Base-by-base conservation (phyloP, 2,888 invertebrate species). In the Scelioninae gen. 1 region DNA sequence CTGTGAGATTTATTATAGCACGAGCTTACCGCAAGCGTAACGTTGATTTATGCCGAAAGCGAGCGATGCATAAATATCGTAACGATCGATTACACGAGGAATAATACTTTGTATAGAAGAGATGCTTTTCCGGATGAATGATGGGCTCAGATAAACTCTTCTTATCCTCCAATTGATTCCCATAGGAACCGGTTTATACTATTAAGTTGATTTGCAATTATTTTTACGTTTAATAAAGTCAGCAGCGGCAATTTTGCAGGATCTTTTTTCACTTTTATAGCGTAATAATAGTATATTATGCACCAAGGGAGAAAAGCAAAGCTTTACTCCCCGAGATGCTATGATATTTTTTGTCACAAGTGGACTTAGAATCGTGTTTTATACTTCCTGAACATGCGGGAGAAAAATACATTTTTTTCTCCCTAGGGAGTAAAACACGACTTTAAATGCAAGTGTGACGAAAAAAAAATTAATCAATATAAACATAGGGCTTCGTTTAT, bases 1-100 rank as follows among this genome's bases (percentile, higher is more conserved):
- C 55, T 45, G 53, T 55, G 72, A 76, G 82, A 83, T 81, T 82
- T 85, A 83, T 85, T 82, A 69, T 82, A 69, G 69, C 79, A 63
- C 58, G 53, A 62, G 79, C 58, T 71, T 69, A 60, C 74, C 66
- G 45, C 69, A 68, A 68, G 49, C 69, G 74, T 66, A 79, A 71
- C 79, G 76, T 76, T 76, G 83, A 83, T 83, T 83, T 83, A 83
- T 75, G 51, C 58, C 43, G 62, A 55, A 65, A 71, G 56, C 79
- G 65, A 72, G 51, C 65, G 72, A 66, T 76, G 79, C 79, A 79
- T 76, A 83, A 78, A 77, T 82, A 76, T 74, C 43, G 56, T 58
- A 68, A 74, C 74, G 77, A 82, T 77, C 77, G 82, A 82, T 82
- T 82, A 74, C 77, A 49, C 49, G 63, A 29, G 23, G 53, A 82